phyloP scores from a whole-genome alignment of 1,140 invertebrate genomes.

The Drosophila pandora region DNA sequence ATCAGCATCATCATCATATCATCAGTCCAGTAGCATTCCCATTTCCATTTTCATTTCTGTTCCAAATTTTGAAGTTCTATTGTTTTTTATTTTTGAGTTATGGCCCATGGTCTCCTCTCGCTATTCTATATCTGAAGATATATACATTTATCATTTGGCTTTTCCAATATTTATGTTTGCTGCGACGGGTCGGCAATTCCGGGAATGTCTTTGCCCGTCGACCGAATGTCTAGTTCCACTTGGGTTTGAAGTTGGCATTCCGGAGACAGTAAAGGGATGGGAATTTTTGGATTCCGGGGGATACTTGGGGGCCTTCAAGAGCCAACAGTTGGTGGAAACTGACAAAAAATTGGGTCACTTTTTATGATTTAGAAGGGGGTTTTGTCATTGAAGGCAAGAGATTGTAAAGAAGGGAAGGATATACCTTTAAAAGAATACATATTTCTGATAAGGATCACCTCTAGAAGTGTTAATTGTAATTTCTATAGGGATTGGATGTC shows the following conservation, averaged over 20 bases:
- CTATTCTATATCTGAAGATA: constrained; percentile 23
- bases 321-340: constrained; percentile 1
- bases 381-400: neutral
- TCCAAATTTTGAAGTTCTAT: constrained; percentile 57
- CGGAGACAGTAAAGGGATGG: too few species aligned
- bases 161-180: constrained; percentile 51
- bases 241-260: constrained; percentile 21
- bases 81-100: constrained; percentile 61
- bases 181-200: constrained; percentile 60
- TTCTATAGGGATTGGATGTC: too few species aligned
- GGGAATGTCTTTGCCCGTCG: constrained; percentile 60
- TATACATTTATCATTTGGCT: constrained; percentile 32
- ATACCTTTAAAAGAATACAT: neutral
- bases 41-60: constrained; percentile 38
- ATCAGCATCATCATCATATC: constrained; percentile 53
- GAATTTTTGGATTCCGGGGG: neutral
- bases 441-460: neutral
- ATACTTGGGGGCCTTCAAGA: neutral
- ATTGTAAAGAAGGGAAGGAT: too few species aligned
- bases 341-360: neutral
- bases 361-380: neutral
- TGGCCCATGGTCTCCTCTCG: constrained; percentile 36
- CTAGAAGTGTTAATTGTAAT: too few species aligned
- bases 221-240: constrained; percentile 68
- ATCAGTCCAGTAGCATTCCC: constrained; percentile 1